Conservation (phyloP, 2,113 vertebrate species). For the Podiceps cristatus region DNA sequence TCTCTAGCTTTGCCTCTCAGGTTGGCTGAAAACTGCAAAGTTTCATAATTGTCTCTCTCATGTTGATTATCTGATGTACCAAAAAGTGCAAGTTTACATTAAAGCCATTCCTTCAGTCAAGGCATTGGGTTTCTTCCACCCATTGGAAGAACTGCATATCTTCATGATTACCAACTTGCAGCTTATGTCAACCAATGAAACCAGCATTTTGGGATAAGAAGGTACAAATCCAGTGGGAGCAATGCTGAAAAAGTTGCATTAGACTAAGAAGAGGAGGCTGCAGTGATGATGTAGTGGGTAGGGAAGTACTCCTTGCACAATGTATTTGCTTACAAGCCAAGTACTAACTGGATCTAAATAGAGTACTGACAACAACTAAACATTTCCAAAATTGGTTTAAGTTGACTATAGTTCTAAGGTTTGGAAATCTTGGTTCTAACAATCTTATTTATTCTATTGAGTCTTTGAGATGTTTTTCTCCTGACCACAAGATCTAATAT, state of each 20-base stretch:
- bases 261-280: background rate
- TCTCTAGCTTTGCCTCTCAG: background rate
- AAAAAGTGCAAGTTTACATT: background rate
- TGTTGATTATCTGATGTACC: background rate
- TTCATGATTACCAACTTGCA: background rate
- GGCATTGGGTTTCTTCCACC: background rate
- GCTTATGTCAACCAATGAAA: background rate
- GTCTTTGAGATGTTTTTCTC: background rate
- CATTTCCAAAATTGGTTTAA: background rate
- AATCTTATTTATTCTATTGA: background rate
- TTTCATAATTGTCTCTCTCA: background rate
- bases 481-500: background rate
- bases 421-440: background rate
- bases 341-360: background rate
- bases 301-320: background rate
- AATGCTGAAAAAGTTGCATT: background rate
- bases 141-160: background rate
- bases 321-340: background rate
- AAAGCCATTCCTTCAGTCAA: background rate
- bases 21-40: background rate
- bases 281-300: background rate
- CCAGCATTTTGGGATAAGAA: background rate
- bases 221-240: background rate
- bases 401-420: background rate
- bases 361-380: background rate